Base-by-base conservation (phyloP, 2,888 invertebrate species). In the Chymomyza caudatula region DNA sequence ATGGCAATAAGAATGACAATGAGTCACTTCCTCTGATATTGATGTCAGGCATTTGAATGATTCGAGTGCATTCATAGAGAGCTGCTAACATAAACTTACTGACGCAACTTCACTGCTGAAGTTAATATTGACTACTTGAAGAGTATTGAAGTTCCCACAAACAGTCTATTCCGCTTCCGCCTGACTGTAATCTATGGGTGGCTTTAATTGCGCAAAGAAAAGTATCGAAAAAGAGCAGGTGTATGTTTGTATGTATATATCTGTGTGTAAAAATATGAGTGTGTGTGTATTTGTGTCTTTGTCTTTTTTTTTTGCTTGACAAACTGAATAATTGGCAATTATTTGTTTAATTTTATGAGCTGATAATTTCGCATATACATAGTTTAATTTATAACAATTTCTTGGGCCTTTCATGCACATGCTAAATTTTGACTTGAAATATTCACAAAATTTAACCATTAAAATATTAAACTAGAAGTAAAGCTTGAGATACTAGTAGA, bases 251-350 rank as follows among this genome's bases (percentile, higher is more conserved):
- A 51, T 67, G 54, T 43, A 6, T 66, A 57, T 57, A 22, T 60
- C 55, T 51, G 63, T 65, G 43, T 52, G 56, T 60, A 43, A 56
- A 25, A 49, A 20, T 69, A 22, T 52, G 51, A 66, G 52, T 67
- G 57, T 53, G 22, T 71, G 52, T 57, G 17, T 68, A 54, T 62
- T 55, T 66, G 65, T 70, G 56, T 60, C 56, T 68, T 6, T 51
- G 53, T 63, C 69, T 53, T 65, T 57, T 66, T 44, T 67, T 53
- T 69, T 51, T 73, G 65, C 73, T 82, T 85, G 85, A 82, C 81
- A 82, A 82, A 82, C 85, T 82, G 81, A 85, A 85, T 85, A 85
- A 85, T 85, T 83, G 81, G 61, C 84, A 85, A 80, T 82, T 85
- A 71, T 82, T 80, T 85, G 83, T 74, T 69, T 75, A 76, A 67